A percentile compares a stretch with the other conserved stretches of the same genome.
These are phyloP conservation scores for Marmota monax DNA, from an alignment of 2,113 vertebrate species.

Conservation along the genomic window DNA sequence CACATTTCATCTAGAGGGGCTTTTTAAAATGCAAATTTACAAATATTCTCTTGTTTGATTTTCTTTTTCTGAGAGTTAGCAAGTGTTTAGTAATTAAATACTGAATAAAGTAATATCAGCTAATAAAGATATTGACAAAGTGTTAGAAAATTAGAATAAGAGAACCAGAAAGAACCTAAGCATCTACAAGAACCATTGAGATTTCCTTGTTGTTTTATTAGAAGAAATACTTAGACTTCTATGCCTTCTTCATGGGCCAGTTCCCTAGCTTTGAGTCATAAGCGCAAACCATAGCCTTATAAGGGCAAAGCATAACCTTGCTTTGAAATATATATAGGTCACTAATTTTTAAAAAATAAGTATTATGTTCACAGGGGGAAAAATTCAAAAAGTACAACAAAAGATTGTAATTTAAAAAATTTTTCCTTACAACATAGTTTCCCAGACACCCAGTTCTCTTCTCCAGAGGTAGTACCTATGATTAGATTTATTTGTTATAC, in stretches of 20 bases:
- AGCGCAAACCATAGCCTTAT: too few relatives aligned
- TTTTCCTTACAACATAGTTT: background rate
- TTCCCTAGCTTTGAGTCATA: too few relatives aligned
- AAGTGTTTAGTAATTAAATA: background rate
- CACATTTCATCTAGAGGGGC: background rate
- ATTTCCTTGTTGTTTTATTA: background rate
- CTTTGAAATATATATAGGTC: too few relatives aligned
- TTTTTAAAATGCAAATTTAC: background rate
- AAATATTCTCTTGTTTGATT: background rate
- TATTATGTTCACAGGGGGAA: background rate
- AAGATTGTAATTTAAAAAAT: background rate
- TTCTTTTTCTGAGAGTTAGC: background rate
- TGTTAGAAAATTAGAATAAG: constrained; percentile 34
- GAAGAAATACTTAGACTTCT: background rate
- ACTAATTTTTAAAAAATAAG: background rate
- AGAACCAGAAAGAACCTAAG: background rate
- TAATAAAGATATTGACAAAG: constrained; percentile 10
- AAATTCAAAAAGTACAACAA: background rate
- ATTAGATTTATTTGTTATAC: background rate
- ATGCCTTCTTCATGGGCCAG: background rate
- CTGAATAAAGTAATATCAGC: background rate
- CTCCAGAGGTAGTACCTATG: background rate
- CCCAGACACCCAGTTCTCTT: background rate
- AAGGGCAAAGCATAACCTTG: too few relatives aligned
- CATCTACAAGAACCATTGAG: background rate